Evolutionary conservation across 2,888 invertebrate genomes (phyloP), one percentile per base, ranked within the genome.

Genomic region (Trachelus stipa): DNA sequence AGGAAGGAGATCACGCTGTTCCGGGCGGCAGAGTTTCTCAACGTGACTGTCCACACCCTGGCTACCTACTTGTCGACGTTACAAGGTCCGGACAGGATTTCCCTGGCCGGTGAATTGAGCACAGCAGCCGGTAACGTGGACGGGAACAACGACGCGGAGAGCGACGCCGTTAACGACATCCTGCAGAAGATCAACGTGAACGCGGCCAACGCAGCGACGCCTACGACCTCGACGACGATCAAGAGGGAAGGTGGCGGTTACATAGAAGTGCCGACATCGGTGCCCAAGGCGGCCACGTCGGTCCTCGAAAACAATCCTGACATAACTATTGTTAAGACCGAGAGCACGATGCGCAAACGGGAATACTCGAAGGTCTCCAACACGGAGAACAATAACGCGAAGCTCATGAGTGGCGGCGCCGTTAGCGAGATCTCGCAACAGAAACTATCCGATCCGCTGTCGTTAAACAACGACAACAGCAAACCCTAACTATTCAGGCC

Each of bases 11-110:
- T 96, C 79, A 94, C 95, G 0, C 89, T 96, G 74, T 95, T 95
- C 87, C 93, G 95, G 73, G 96, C 96, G 0, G 95, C 96, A 0
- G 94, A 95, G 88, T 95, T 95, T 86, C 92, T 96, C 56, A 96
- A 96, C 84, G 96, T 96, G 76, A 95, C 95, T 81, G 95, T 95
- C 79, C 94, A 94, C 84, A 95, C 95, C 81, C 92, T 96, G 75
- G 95, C 96, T 4, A 95, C 95, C 37, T 96, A 96, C 88, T 89
- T 94, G 83, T 93, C 94, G 83, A 94, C 94, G 73, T 91, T 94
- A 84, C 93, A 93, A 79, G 93, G 93, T 69, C 88, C 92, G 37
- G 93, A 93, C 82, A 91, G 92, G 77, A 91, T 91, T 77, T 92
- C 93, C 35, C 85, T 92, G 31, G 91, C 92, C n/a, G 90, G 91